Base-by-base conservation (phyloP, 2,888 invertebrate species). In the Spisula subtruncata region DNA sequence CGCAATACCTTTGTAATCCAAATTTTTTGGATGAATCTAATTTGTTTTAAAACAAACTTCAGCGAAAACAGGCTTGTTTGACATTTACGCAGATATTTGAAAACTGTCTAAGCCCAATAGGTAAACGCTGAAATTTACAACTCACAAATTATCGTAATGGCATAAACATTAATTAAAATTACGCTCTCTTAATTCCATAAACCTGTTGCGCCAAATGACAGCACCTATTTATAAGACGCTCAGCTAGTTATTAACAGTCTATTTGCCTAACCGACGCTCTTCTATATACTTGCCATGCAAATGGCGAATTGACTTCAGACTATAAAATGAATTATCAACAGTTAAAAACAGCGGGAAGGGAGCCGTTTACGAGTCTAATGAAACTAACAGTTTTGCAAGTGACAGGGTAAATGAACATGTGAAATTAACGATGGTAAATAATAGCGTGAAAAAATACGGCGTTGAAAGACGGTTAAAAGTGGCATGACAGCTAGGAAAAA, bases 151-250 rank as follows among this genome's bases (percentile, higher is more conserved):
- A 89, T 81, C 66, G 66, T 85, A 89, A 87, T 92, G 88, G 90
- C 86, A 89, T 92, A 92, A 92, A 92, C 92, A 92, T 92, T 92
- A 92, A 92, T 92, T 92, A 92, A 91, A 92, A 90, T 87, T 87
- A 86, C 81, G 86, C 90, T 88, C 54, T 85, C 88, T 90, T 90
- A 87, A 90, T 86, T 89, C 87, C 83, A 84, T 80, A 86, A 88
- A 86, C 90, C 86, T 88, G 84, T 86, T 86, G 86, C 83, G 90
- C 81, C 71, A 85, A 89, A 82, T 87, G 89, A 91, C 90, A 91
- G 85, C 54, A 46, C 80, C 87, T 83, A 83, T 83, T 79, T 88
- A 88, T 60, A 80, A 18, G 56, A 35, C 60, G 25, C 46, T 88
- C 87, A 80, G 25, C 83, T 32, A 60, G 56, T 83, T 54, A 83